Conservation (phyloP, 2,888 invertebrate genomes). For the Gortyna flavago region DNA sequence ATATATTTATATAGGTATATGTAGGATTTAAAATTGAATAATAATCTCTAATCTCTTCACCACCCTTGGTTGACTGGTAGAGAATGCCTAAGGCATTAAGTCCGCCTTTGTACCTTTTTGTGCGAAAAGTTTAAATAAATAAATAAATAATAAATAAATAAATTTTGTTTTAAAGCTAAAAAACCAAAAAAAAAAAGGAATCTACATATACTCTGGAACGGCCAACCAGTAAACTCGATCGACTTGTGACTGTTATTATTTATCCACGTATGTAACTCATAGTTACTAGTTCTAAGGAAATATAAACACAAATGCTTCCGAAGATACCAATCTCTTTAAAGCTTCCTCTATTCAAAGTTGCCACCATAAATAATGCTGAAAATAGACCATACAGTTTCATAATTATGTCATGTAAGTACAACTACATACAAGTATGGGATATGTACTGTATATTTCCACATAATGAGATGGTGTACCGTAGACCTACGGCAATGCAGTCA, state of each 20-base stretch:
- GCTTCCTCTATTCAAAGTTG: not conserved
- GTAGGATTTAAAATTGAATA: too few relatives aligned
- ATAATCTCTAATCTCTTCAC: too few relatives aligned
- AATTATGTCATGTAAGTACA: not conserved
- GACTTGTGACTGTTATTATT: not conserved
- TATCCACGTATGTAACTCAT: not conserved
- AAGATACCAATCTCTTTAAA: conserved; percentile 3
- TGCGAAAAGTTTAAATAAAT: too few relatives aligned
- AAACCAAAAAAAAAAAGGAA: too few relatives aligned
- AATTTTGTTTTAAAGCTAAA: too few relatives aligned
- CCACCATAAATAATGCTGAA: not conserved
- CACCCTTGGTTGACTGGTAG: too few relatives aligned
- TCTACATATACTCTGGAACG: too few relatives aligned
- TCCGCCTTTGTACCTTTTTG: too few relatives aligned
- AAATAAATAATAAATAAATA: too few relatives aligned
- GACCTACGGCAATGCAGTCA: conserved; percentile 85
- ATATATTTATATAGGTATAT: too few relatives aligned
- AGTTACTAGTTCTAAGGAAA: not conserved
- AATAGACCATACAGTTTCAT: conserved; percentile 3
- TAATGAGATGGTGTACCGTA: conserved; percentile 48
- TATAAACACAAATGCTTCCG: not conserved
- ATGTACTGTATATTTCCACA: conserved; percentile 44
- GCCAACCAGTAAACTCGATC: too few relatives aligned
- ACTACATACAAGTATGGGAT: not conserved
- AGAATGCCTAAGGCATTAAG: too few relatives aligned